Percentiles rank a stretch among this genome's conserved stretches.
Evolutionary conservation across 2,113 vertebrate species (phyloP).

Genomic region (Micromys minutus): DNA sequence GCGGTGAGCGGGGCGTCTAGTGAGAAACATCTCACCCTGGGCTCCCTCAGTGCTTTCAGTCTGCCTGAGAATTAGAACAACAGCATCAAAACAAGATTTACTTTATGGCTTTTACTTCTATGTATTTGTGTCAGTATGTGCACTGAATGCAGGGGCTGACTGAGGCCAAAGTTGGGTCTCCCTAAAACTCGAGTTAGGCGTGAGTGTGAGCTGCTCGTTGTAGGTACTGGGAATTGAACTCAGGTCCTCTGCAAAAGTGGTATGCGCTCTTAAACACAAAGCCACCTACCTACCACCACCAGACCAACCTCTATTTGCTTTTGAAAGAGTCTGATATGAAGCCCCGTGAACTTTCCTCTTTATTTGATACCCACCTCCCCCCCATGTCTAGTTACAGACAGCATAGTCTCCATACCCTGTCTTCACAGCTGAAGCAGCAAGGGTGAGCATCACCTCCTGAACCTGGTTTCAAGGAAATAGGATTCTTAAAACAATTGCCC

Average conservation of each 20-base stretch:
- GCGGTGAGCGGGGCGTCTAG: fast-evolving
- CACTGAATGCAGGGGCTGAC: neutral
- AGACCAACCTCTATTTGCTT: neutral
- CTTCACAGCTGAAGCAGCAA: neutral
- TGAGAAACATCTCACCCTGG: neutral
- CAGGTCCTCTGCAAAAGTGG: neutral
- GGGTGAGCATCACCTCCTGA: neutral
- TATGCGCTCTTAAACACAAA: neutral
- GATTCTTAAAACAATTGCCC: neutral
- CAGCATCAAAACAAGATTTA: too few species aligned
- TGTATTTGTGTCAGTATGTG: neutral
- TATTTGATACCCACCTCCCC: neutral
- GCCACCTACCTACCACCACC: neutral
- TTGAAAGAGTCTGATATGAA: neutral
- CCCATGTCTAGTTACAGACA: neutral
- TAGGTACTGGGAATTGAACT: neutral
- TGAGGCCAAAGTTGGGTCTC: neutral
- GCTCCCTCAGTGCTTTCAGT: neutral
- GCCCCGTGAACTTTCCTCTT: neutral
- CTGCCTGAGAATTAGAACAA: neutral
- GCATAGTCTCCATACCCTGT: neutral
- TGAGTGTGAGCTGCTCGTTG: neutral
- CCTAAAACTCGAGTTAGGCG: neutral
- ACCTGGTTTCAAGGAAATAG: neutral
- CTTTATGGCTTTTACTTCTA: neutral